Conservation (phyloP, 1,140 invertebrate genomes). For the Hermetia illucens region DNA sequence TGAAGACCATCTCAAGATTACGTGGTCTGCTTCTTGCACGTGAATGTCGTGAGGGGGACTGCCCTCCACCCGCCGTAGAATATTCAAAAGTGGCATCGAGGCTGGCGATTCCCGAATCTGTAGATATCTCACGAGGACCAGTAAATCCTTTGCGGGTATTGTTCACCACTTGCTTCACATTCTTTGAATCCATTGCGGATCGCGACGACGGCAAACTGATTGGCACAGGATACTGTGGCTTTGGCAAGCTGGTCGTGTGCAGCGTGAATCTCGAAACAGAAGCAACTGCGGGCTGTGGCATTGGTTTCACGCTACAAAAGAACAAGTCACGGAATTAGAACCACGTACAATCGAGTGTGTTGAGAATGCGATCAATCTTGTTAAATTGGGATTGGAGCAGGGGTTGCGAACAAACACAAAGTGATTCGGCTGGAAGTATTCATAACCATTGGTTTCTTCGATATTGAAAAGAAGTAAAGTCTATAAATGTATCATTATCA, state of each 20-base stretch:
- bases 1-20: constrained; percentile 41
- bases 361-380: background rate
- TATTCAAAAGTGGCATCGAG: constrained; percentile 32
- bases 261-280: constrained; percentile 48
- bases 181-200: constrained; percentile 45
- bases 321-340: background rate
- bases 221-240: constrained; percentile 51
- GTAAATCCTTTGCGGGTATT: constrained; percentile 34
- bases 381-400: no score
- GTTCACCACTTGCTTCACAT: constrained; percentile 55
- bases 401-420: no score
- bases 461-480: no score
- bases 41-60: constrained; percentile 23
- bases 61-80: constrained; percentile 13
- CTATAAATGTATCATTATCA: no score
- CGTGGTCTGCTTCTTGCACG: constrained; percentile 32
- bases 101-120: constrained; percentile 47
- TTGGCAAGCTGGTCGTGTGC: constrained; percentile 53
- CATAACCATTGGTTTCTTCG: no score
- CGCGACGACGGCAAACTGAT: constrained; percentile 17
- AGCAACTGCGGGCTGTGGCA: constrained; percentile 11
- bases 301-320: constrained; percentile 18
- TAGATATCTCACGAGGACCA: constrained; percentile 34
- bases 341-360: background rate
- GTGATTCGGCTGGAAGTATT: no score